A percentile compares a stretch with the other conserved stretches of the same genome.
These are phyloP conservation scores for Rhyzopertha dominica DNA, from an alignment of 1,140 invertebrate genomes.

Conservation along the genomic window DNA sequence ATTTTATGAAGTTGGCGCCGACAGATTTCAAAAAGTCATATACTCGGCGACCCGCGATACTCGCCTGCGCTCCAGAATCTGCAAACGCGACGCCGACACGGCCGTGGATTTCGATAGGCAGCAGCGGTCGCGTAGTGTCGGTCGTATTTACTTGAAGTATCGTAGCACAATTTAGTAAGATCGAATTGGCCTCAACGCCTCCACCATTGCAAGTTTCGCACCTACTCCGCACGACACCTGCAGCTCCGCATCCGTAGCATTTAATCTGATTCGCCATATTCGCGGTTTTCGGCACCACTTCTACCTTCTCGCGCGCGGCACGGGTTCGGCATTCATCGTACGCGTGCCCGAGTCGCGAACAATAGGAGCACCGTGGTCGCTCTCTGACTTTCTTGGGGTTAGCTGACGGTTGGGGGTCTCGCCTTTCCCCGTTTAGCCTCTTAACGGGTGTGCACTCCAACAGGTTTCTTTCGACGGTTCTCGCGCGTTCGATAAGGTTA, in stretches of 20 bases:
- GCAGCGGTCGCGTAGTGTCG: background rate
- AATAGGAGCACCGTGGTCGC: background rate
- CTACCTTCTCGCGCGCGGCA: too few relatives aligned
- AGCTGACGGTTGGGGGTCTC: too few relatives aligned
- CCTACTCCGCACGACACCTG: conserved; percentile 9
- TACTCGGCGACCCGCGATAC: conserved; percentile 10
- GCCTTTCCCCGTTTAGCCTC: background rate
- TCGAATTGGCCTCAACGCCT: too few relatives aligned
- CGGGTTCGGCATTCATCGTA: conserved; percentile 4
- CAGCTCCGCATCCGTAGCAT: conserved; percentile 14
- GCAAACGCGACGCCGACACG: conserved; percentile 8
- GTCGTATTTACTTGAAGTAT: too few relatives aligned
- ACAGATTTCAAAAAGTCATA: background rate
- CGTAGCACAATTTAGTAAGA: too few relatives aligned
- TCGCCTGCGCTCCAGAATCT: conserved; percentile 13
- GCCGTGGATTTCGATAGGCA: background rate
- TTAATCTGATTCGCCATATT: conserved; percentile 3
- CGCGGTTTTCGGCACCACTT: background rate
- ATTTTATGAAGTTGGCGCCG: conserved; percentile 2
- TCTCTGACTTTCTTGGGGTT: too few relatives aligned
- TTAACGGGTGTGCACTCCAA: background rate
- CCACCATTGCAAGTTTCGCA: conserved; percentile 12
- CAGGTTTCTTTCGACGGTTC: background rate
- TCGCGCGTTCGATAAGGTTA: background rate
- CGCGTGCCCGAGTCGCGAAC: background rate